Percentiles rank a stretch among this genome's conserved stretches.
Conservation (phyloP, 35 echinoderm and acorn worm genomes). For the Acanthaster planci region DNA sequence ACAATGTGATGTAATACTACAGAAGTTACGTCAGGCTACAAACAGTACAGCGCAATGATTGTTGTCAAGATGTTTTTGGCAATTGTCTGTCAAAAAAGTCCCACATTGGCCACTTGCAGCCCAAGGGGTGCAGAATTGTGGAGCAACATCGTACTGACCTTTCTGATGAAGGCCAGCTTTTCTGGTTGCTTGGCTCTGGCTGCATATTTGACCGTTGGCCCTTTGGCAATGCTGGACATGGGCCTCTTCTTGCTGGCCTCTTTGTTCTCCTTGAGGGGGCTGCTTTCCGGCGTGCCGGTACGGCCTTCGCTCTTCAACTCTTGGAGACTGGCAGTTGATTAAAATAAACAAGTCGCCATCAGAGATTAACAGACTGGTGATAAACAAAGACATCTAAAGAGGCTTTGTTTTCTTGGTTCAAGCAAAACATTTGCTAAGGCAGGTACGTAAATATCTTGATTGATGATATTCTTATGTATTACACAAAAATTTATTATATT, state of each 20-base stretch:
- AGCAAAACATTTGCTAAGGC: no score
- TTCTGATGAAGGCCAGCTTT: conserved; percentile 83
- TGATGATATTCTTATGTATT: no score
- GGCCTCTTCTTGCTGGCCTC: conserved; percentile 58
- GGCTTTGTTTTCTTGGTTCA: no score
- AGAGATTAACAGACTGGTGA: no score
- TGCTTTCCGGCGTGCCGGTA: conserved; percentile 64
- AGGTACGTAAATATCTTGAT: no score
- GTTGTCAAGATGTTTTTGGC: not conserved
- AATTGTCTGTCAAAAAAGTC: not conserved
- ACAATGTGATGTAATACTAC: no score
- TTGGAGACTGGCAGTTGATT: conserved; percentile 55
- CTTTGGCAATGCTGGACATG: conserved; percentile 71
- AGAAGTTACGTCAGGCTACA: no score
- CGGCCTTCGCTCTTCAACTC: conserved; percentile 67
- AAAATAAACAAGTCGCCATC: no score
- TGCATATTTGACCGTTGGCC: conserved; percentile 91
- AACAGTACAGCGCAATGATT: not conserved
- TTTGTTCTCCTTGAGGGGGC: conserved; percentile 58
- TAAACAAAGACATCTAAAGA: no score
- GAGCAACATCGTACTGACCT: conserved; percentile 52
- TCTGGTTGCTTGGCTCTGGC: conserved; percentile 95
- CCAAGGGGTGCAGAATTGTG: not conserved
- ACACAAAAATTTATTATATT: no score
- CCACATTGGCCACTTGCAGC: not conserved